These are phyloP conservation scores for Nansenia antarctica DNA, from an alignment of 2,113 vertebrate genomes.

Conservation along the genomic window DNA sequence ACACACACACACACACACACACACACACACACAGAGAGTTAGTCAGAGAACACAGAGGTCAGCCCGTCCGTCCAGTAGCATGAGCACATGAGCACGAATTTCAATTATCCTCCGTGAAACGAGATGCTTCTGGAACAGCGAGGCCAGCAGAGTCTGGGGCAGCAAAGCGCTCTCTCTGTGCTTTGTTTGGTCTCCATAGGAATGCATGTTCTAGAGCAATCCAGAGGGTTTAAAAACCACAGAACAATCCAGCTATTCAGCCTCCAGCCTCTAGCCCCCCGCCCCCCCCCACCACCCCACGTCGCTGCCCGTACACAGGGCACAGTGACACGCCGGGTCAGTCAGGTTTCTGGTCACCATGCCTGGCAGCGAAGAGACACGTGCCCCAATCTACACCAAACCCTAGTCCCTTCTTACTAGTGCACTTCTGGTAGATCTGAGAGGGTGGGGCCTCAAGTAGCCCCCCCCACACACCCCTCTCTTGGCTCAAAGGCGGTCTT, in stretches of 20 bases:
- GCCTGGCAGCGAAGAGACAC: not conserved
- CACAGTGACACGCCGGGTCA: constrained; percentile 32
- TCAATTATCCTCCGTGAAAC: not conserved
- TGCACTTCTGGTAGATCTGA: too few species aligned
- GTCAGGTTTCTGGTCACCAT: not conserved
- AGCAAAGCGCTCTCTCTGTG: constrained; percentile 15
- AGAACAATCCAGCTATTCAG: constrained; percentile 60
- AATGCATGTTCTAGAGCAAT: constrained; percentile 45
- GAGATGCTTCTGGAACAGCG: not conserved
- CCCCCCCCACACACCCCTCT: not conserved
- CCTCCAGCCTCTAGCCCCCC: constrained; percentile 17
- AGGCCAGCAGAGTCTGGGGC: not conserved
- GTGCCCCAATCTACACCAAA: too few species aligned
- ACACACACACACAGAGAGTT: not conserved
- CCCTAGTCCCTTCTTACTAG: too few species aligned
- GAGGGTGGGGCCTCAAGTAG: not conserved
- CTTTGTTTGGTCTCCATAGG: constrained; percentile 29
- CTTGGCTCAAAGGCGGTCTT: too few species aligned
- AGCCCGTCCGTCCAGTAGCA: not conserved
- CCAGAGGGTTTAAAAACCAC: constrained; percentile 37
- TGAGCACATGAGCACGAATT: not conserved
- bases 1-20: not conserved
- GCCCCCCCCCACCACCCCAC: constrained; percentile 8
- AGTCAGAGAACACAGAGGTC: too few species aligned
- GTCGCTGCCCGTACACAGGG: constrained; percentile 19